phyloP scores from a whole-genome alignment of 2,888 invertebrate genomes.

The Trachelus tabidus region DNA sequence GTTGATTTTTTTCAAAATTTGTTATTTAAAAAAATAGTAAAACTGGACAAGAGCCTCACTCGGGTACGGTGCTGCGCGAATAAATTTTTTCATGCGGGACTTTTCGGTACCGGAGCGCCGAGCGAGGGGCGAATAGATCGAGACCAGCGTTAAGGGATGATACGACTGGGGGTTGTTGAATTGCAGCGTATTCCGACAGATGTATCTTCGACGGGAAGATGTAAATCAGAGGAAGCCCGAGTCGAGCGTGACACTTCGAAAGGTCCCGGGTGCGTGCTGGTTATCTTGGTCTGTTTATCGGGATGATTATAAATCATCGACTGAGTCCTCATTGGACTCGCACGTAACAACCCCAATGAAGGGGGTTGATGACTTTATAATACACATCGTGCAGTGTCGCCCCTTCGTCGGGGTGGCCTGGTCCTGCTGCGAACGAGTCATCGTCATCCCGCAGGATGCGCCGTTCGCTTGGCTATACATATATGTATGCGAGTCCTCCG shows the following conservation, averaged over 20 bases:
- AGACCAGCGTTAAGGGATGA: neutral
- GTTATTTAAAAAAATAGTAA: neutral
- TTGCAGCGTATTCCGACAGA: conserved; percentile 8
- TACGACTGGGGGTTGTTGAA: neutral
- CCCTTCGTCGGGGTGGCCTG: conserved; percentile 29
- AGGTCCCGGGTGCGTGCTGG: conserved; percentile 9
- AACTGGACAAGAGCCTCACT: neutral
- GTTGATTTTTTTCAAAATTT: neutral
- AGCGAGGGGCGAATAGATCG: neutral
- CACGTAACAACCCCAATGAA: conserved; percentile 50
- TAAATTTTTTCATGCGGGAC: neutral
- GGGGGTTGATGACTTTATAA: conserved; percentile 56
- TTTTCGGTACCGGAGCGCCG: neutral
- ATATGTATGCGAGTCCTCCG: neutral
- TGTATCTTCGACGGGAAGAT: conserved; percentile 24
- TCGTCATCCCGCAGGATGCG: conserved; percentile 7
- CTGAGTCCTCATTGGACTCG: conserved; percentile 29
- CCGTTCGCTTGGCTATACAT: neutral
- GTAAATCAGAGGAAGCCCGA: conserved; percentile 19
- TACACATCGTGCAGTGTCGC: conserved; percentile 41
- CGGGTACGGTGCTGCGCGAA: rapidly evolving
- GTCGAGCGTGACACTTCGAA: neutral
- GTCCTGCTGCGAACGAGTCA: neutral
- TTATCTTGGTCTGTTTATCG: conserved; percentile 58
- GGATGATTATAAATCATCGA: conserved; percentile 58